Evolutionary conservation across 2,888 invertebrate genomes (phyloP), one percentile per base, ranked within the genome.

Genomic region (Charanyca ferruginea): DNA sequence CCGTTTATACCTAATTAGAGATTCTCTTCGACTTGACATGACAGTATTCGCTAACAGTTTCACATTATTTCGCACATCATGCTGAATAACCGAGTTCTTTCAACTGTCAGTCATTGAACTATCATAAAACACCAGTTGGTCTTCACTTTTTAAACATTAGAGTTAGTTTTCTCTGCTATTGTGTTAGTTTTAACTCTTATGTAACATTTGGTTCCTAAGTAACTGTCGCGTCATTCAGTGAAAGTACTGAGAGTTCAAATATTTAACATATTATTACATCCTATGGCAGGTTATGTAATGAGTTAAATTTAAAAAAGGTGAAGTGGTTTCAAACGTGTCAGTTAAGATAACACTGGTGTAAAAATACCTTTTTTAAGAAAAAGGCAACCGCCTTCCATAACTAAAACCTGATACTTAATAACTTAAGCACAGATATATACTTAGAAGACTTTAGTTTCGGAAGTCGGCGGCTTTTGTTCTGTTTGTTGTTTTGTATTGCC

Each of bases 211-310:
- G n/a, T n/a, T n/a, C n/a, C n/a, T 5, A 4, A 4, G 25, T 49
- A 23, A 71, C 23, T 53, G 59, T 66, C 72, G 25, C 48, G 80
- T 80, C 80, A 80, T 49, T 44, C 48, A 54, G 80, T 79, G 80
- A 80, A 80, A 80, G 80, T 82, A 66, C 22, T 53, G 51, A 32
- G 52, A 66, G 67, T 76, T 79, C 67, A 72, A 80, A 79, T 80
- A 79, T 64, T 74, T 69, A 63, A 64, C 58, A 64, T 32, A 5
- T 23, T 52, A 47, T 72, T 42, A 66, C 64, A 48, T 66, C 49
- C 38, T 47, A 57, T 49, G 60, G 32, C 45, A 22, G 23, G 55
- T 73, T 71, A 80, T 49, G 66, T 70, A 62, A 73, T 53, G 8
- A 28, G 25, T 44, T 49, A 16, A 32, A 68, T 69, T 58, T n/a